Evolutionary conservation across 2,797 vertebrate species (phyloP).

Genomic region (Crypturellus tataupa): DNA sequence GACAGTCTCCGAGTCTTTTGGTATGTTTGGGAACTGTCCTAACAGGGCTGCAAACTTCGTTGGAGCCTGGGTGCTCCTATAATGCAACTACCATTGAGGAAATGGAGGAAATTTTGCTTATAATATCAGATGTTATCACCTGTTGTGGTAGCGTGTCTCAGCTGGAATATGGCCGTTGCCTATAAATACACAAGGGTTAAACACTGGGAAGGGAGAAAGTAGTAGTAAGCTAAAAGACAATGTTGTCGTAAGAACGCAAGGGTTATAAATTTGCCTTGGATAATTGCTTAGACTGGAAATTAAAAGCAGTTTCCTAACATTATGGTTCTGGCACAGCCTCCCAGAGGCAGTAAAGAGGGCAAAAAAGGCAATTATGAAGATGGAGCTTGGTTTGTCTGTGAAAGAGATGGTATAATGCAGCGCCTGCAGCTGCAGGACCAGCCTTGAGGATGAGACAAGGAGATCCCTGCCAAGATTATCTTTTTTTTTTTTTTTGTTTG

Average conservation of each 20-base stretch:
- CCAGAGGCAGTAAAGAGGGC: not conserved
- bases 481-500: not conserved
- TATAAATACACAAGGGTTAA: not conserved
- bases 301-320: constrained; percentile 5
- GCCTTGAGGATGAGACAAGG: not conserved
- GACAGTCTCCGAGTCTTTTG: not conserved
- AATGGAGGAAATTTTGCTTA: constrained; percentile 9
- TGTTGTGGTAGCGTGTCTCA: not conserved
- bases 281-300: constrained; percentile 42
- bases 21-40: not conserved
- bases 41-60: not conserved
- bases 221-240: constrained; percentile 29
- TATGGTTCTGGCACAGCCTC: constrained; percentile 9
- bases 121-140: not conserved
- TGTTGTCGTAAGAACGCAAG: constrained; percentile 54
- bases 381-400: not conserved
- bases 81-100: not conserved
- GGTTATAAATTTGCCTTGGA: constrained; percentile 24
- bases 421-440: not conserved
- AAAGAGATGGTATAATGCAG: not conserved
- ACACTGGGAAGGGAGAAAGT: not conserved
- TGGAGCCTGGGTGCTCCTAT: not conserved
- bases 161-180: not conserved
- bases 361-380: not conserved
- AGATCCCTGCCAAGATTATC: not conserved